Conservation (phyloP, 2,888 invertebrate genomes). For the Drosophila peninsularis region DNA sequence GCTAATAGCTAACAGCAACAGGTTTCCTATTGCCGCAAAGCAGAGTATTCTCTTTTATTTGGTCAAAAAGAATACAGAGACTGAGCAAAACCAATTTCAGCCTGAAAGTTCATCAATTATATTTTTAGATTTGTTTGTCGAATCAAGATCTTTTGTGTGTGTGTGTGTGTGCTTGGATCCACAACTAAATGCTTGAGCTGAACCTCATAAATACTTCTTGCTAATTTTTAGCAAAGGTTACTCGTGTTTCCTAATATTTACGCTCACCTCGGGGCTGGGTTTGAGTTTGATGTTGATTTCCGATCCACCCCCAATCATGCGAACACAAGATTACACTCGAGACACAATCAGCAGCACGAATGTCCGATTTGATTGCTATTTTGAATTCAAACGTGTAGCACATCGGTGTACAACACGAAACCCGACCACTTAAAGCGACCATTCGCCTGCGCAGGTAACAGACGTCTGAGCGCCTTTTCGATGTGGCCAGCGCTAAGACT, state of each 20-base stretch:
- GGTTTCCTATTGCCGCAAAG: conserved; percentile 52
- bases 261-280: conserved; percentile 18
- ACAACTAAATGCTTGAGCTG: background rate
- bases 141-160: background rate
- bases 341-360: conserved; percentile 27
- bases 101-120: conserved; percentile 1
- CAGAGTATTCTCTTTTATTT: conserved; percentile 36
- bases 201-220: conserved; percentile 7
- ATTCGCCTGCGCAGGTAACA: conserved; percentile 66
- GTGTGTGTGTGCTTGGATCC: background rate
- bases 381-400: conserved; percentile 19
- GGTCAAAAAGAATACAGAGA: conserved; percentile 37
- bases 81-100: conserved; percentile 3
- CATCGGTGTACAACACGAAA: conserved; percentile 20
- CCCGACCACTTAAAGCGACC: conserved; percentile 52
- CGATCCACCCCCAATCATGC: conserved; percentile 20
- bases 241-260: conserved; percentile 16
- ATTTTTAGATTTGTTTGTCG: conserved; percentile 1
- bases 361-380: conserved; percentile 33
- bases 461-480: conserved; percentile 47
- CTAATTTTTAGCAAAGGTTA: conserved; percentile 19
- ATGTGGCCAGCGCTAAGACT: conserved; percentile 10
- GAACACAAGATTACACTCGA: conserved; percentile 28
- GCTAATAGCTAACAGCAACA: conserved; percentile 38
- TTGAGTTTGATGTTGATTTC: conserved; percentile 14